Base-by-base conservation (phyloP, 1,140 invertebrate species). In the Aphelinus atriplicis region DNA sequence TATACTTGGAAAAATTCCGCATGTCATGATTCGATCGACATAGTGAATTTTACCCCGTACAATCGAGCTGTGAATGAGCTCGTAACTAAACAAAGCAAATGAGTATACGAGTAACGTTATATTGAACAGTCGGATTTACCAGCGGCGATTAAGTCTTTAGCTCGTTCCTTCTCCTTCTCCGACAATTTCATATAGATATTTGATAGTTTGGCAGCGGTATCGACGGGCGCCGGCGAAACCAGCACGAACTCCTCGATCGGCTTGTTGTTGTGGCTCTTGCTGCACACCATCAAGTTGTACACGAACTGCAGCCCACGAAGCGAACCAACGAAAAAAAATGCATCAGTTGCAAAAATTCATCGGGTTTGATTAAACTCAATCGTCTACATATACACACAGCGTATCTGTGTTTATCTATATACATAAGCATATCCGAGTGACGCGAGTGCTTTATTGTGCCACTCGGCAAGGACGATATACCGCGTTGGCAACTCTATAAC, bases 201-300 rank as follows among this genome's bases (percentile, higher is more conserved):
- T 1, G 97, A 98, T 56, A 99, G 88, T 89, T 99, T 99, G 48
- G 97, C 97, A 5, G 98, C 98, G 7, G 97, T 97, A 84, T 99
- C 98, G 6, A 99, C 97, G 0, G 98, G 98, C 7, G 98, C 98
- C 26, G 97, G 96, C 1, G 97, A 98, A 3, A 98, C 94, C 45
- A 99, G 88, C 43, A 99, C 94, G 85, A 99, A 99, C 83, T 99
- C 97, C 84, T 98, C 94, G 53, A 99, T 96, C 1, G 98, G 97
- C 80, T 96, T 95, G 86, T 99, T 98, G 78, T 97, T 94, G 87
- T 96, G 94, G 80, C 96, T 96, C 88, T 99, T 99, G 7, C 97
- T 98, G 86, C 97, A 98, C 3, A 98, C 93, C 96, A 99, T 99
- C 81, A 99, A 89, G 86, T 99, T 99, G 88, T 98, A 98, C 46